These are phyloP conservation scores for Leuctra nigra DNA, from an alignment of 2,888 invertebrate genomes.

Conservation along the genomic window DNA sequence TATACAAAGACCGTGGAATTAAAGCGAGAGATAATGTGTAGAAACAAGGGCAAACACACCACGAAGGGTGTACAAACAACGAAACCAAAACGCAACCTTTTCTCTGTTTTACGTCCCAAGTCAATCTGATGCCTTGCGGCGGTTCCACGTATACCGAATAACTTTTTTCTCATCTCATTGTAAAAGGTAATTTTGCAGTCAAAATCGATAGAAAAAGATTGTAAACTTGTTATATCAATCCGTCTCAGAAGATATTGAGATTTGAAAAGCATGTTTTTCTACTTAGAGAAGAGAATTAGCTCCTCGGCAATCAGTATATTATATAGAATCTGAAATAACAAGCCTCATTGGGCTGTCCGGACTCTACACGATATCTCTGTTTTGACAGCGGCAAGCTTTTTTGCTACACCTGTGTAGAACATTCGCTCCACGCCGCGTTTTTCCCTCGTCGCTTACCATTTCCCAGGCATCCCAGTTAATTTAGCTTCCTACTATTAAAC, in stretches of 20 bases:
- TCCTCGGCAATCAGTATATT: too few relatives aligned
- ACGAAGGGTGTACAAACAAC: not conserved
- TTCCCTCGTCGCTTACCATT: too few relatives aligned
- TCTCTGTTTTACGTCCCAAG: too few relatives aligned
- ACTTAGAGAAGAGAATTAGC: not conserved
- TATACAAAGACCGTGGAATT: constrained; percentile 4
- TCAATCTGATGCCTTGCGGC: too few relatives aligned
- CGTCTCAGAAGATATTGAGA: constrained; percentile 4
- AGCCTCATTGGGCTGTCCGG: not conserved
- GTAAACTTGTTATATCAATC: not conserved
- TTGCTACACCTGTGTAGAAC: too few relatives aligned
- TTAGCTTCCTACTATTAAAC: too few relatives aligned
- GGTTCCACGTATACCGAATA: too few relatives aligned
- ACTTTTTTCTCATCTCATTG: not conserved
- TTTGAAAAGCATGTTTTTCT: not conserved
- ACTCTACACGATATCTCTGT: constrained; percentile 8
- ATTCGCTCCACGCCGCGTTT: too few relatives aligned
- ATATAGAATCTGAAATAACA: constrained; percentile 3
- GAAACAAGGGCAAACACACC: not conserved
- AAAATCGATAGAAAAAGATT: constrained; percentile 1
- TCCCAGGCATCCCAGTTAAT: too few relatives aligned
- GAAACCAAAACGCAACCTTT: not conserved
- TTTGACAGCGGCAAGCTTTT: constrained; percentile 6
- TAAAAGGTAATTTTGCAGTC: constrained; percentile 1
- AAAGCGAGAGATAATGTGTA: constrained; percentile 3